These are phyloP conservation scores for Drosophila nigricruria DNA, from an alignment of 2,888 invertebrate species.

Conservation along the genomic window DNA sequence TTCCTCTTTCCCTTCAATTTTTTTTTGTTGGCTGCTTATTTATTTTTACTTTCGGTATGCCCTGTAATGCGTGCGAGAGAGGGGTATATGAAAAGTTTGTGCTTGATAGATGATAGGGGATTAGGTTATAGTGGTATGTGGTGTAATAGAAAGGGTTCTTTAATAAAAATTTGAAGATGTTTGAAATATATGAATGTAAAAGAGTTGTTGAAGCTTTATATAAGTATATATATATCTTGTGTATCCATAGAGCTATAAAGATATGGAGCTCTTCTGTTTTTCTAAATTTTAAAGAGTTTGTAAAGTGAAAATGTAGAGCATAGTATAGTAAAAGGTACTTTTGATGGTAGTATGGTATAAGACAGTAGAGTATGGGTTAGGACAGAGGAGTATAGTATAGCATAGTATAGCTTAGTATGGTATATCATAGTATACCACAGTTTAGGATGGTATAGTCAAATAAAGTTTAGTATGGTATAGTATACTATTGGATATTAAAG, in stretches of 20 bases:
- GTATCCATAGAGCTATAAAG: no score
- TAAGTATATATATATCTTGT: no score
- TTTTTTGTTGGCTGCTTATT: constrained; percentile 51
- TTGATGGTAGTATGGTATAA: no score
- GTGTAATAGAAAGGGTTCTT: background rate
- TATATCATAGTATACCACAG: background rate
- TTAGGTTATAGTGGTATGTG: background rate
- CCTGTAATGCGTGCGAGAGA: constrained; percentile 27
- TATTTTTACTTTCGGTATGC: constrained; percentile 56
- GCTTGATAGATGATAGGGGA: background rate
- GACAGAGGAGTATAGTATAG: no score
- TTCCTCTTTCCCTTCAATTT: constrained; percentile 60
- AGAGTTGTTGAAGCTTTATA: background rate
- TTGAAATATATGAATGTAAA: no score
- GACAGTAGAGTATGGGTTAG: no score
- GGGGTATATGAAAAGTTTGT: constrained; percentile 29
- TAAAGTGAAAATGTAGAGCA: no score
- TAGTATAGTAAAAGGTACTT: no score
- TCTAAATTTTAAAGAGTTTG: background rate
- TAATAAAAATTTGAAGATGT: background rate
- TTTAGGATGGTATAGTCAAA: no score
- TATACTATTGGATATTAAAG: no score
- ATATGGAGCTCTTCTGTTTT: no score
- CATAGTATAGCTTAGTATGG: background rate
- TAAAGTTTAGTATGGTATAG: no score